A percentile compares a stretch with the other conserved stretches of the same genome.
phyloP scores from a whole-genome alignment of 2,888 invertebrate genomes.

The Margaritifera margaritifera region DNA sequence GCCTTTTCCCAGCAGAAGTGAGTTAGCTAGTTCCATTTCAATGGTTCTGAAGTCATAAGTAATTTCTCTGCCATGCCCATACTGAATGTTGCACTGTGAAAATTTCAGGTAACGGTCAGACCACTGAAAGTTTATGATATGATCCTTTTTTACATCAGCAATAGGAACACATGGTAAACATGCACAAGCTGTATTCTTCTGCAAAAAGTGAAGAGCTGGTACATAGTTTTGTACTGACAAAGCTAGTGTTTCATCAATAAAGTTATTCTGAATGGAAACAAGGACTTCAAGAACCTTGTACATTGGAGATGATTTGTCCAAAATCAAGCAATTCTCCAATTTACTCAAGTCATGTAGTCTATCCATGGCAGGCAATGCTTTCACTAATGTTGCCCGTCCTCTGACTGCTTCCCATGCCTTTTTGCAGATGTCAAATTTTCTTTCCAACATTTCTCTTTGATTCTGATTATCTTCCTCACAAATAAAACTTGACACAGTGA shows the following conservation, averaged over 20 bases:
- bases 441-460: not conserved
- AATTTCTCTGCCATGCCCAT: conserved; percentile 28
- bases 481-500: conserved; percentile 26
- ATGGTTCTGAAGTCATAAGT: conserved; percentile 38
- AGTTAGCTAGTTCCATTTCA: conserved; percentile 29
- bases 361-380: not conserved
- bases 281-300: conserved; percentile 25
- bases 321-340: conserved; percentile 24
- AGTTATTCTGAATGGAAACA: conserved; percentile 32
- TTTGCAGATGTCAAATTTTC: conserved; percentile 4
- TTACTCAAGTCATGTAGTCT: not conserved
- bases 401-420: conserved; percentile 1
- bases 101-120: conserved; percentile 17
- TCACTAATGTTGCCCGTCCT: too few species aligned
- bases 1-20: conserved; percentile 24
- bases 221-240: conserved; percentile 11
- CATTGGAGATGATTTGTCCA: conserved; percentile 17
- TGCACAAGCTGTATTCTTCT: conserved; percentile 6
- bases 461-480: not conserved
- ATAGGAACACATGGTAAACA: conserved; percentile 15
- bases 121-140: conserved; percentile 20
- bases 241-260: conserved; percentile 29
- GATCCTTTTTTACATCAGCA: conserved; percentile 14
- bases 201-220: conserved; percentile 20
- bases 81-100: conserved; percentile 29